Base-by-base conservation (phyloP, 2,888 invertebrate genomes). In the Scaptomyza reducta region DNA sequence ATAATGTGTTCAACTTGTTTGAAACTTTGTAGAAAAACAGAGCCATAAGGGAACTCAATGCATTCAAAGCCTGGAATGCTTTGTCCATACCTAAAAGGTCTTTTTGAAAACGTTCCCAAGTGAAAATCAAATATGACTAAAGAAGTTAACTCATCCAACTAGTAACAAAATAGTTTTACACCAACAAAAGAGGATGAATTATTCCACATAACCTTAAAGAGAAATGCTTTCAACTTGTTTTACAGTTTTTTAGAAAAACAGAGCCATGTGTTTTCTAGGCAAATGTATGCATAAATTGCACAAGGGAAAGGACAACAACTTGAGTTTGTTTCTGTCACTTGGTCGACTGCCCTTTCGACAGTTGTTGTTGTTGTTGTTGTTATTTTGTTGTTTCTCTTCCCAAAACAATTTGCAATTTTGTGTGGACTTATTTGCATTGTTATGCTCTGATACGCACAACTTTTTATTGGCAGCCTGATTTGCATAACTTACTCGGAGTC, bases 401-500 rank as follows among this genome's bases (percentile, higher is more conserved):
- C 9, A 80, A 69, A 40, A 14, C 1, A 79, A n/a, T 22, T 72
- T 70, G 69, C 82, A 77, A 88, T 87, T 87, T 84, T 13, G 18
- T 41, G 13, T 35, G 18, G 40, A 58, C 18, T 16, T 22, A 22
- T 9, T 42, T 53, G 54, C 59, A 69, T 74, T 64, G 67, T 57
- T 66, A 62, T 38, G 64, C 71, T 71, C 82, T 70, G 70, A 73
- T 69, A 82, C 65, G 57, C 76, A 71, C 68, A 69, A 83, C 65
- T 77, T 83, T 83, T 86, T 77, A 82, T 82, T 82, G 79, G 76
- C 80, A 76, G 59, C 49, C 55, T 50, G 51, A 82, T 82, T 82
- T 85, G 79, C 68, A 82, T 80, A n/a, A 94, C 97, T 95, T 93
- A 98, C 98, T 98, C 98, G 49, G 98, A 97, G 92, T 98, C 98